These are phyloP conservation scores for Neuroscelio doddi DNA, from an alignment of 2,888 invertebrate species.

Conservation along the genomic window DNA sequence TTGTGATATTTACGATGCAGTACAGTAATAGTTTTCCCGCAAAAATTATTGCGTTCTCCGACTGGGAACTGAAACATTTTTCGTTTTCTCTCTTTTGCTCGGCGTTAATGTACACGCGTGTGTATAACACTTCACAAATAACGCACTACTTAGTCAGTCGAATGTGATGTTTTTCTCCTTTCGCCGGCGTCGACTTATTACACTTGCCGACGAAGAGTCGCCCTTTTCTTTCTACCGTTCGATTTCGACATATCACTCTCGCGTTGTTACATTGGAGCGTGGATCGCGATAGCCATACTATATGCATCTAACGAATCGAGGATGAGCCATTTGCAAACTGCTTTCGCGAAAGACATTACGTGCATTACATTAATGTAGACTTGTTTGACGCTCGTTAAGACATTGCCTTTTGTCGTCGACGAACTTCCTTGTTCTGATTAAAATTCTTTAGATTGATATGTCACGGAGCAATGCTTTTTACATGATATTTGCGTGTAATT, in stretches of 20 bases:
- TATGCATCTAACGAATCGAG: too few species aligned
- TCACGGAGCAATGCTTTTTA: too few species aligned
- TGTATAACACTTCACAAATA: neutral
- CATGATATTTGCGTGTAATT: too few species aligned
- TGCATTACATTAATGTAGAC: too few species aligned
- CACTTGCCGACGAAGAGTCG: conserved; percentile 12
- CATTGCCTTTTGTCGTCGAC: too few species aligned
- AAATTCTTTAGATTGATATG: too few species aligned
- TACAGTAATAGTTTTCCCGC: conserved; percentile 51
- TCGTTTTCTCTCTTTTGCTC: conserved; percentile 27
- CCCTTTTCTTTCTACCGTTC: conserved; percentile 40
- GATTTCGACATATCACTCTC: conserved; percentile 42
- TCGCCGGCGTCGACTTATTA: conserved; percentile 11
- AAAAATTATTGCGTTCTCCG: conserved; percentile 33
- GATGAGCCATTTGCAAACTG: conserved; percentile 42
- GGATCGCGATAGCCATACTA: conserved; percentile 43
- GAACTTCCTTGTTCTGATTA: too few species aligned
- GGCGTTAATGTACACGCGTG: conserved; percentile 4
- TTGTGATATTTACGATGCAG: conserved; percentile 45
- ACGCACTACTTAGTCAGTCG: neutral
- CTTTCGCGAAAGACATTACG: too few species aligned
- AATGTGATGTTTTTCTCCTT: conserved; percentile 20
- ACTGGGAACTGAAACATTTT: conserved; percentile 18
- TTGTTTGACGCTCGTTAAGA: too few species aligned
- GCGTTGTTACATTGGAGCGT: conserved; percentile 38